Conservation (phyloP, 2,113 vertebrate genomes). For the Tychaedon coryphoeus region DNA sequence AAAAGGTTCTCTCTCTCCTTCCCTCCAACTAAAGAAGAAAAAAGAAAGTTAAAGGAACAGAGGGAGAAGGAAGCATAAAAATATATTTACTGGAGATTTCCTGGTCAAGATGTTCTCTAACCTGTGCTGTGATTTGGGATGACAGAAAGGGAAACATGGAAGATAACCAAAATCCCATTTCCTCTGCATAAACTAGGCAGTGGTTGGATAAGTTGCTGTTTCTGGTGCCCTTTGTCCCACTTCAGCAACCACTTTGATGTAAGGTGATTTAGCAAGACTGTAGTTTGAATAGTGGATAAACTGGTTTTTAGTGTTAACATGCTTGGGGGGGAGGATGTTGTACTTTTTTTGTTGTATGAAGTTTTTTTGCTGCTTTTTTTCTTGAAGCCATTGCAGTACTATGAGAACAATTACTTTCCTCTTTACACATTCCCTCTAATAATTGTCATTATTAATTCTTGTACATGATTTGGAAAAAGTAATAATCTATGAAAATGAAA, state of each 20-base stretch:
- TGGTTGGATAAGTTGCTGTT: neutral
- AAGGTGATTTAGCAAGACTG: conserved; percentile 1
- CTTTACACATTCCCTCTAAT: neutral
- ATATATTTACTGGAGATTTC: neutral
- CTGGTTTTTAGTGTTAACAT: conserved; percentile 10
- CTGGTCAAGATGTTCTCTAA: neutral
- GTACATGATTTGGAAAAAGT: neutral
- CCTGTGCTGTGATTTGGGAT: neutral
- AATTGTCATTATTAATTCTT: neutral
- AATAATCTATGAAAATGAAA: neutral
- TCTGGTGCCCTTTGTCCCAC: conserved; percentile 50
- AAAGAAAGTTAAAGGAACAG: neutral
- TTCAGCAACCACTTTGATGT: conserved; percentile 16
- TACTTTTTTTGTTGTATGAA: neutral
- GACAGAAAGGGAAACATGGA: neutral
- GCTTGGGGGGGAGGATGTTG: neutral
- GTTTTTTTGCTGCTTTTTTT: neutral
- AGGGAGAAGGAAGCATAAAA: neutral
- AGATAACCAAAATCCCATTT: conserved; percentile 8
- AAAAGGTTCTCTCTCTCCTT: neutral
- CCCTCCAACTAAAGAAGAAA: neutral
- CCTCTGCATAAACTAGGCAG: neutral
- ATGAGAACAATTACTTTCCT: neutral
- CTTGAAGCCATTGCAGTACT: neutral
- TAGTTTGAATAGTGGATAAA: conserved; percentile 32